Base-by-base conservation (phyloP, 2,888 invertebrate genomes). In the Drosophila robusta region DNA sequence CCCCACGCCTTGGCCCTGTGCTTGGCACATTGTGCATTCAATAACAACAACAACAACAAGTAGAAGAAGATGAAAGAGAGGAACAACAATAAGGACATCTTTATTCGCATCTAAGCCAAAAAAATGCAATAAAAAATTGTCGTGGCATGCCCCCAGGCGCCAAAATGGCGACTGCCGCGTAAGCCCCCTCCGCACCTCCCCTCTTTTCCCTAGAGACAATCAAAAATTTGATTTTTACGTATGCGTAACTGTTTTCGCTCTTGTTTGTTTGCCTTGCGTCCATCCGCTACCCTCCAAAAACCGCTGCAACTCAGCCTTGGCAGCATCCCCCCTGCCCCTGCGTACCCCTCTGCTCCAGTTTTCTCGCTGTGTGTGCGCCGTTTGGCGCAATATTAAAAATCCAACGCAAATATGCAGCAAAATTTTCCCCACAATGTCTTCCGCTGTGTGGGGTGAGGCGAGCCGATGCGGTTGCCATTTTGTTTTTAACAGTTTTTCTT, bases 381-480 rank as follows among this genome's bases (percentile, higher is more conserved):
- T 67, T 82, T 77, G 80, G 75, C 75, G 82, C 85, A 78, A 85
- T 89, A 85, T 85, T 85, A 87, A 89, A 85, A 85, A 84, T 88
- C 87, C 89, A 68, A 73, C 70, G 87, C 84, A 88, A 86, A 86
- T 88, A 83, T 86, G 83, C 83, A 71, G 77, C 77, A 63, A 76
- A 57, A 75, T 76, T 79, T 79, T 58, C 69, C 45, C 55, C 78
- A 58, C 74, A 80, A 77, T 77, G 78, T 84, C 87, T 77, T 85
- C 58, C 60, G 57, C 61, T 44, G 54, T 70, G 63, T 29, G 36
- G 26, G 12, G 34, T 2, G 44, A 2, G 12, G 38, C 36, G 36
- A 6, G 11, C 26, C 68, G 50, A 36, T 80, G 66, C 54, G 66
- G 67, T 67, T 70, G 65, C 74, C 70, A 68, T 76, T 69, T 86